Evolutionary conservation across 1,140 invertebrate species (phyloP).

Genomic region (Anagrus nilaparvatae): DNA sequence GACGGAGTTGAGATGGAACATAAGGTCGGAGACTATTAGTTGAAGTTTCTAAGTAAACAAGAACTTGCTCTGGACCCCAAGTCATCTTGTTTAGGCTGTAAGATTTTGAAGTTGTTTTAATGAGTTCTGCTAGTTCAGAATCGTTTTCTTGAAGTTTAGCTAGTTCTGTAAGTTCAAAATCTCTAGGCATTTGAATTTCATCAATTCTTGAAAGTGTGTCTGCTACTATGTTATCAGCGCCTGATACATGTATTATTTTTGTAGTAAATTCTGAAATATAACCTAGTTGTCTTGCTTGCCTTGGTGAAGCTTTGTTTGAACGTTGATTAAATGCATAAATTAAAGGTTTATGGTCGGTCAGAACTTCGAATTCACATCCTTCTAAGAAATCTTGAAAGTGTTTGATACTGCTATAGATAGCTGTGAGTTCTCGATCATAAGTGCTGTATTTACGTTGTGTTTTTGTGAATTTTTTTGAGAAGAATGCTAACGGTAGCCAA

Average conservation of each 20-base stretch:
- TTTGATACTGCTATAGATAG: neutral
- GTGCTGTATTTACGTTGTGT: neutral
- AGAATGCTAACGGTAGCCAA: neutral
- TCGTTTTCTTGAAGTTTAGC: neutral
- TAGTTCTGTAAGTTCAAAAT: neutral
- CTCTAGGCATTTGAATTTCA: neutral
- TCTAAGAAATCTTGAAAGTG: neutral
- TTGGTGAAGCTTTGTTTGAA: neutral
- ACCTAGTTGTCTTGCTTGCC: neutral
- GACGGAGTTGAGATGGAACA: neutral
- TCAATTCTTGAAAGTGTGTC: neutral
- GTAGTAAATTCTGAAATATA: neutral
- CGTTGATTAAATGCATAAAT: constrained; percentile 1
- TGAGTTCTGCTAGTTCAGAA: neutral
- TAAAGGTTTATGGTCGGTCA: neutral
- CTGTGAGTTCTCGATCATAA: neutral
- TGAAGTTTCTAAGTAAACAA: constrained; percentile 5
- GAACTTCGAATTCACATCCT: neutral
- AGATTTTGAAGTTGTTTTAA: neutral
- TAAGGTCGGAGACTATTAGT: constrained; percentile 10
- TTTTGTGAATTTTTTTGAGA: neutral
- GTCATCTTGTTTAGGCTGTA: neutral
- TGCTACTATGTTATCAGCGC: neutral
- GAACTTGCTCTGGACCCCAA: neutral
- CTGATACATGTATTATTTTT: neutral